These are phyloP conservation scores for Potorous gilbertii DNA, from an alignment of 2,797 vertebrate species.

Conservation along the genomic window DNA sequence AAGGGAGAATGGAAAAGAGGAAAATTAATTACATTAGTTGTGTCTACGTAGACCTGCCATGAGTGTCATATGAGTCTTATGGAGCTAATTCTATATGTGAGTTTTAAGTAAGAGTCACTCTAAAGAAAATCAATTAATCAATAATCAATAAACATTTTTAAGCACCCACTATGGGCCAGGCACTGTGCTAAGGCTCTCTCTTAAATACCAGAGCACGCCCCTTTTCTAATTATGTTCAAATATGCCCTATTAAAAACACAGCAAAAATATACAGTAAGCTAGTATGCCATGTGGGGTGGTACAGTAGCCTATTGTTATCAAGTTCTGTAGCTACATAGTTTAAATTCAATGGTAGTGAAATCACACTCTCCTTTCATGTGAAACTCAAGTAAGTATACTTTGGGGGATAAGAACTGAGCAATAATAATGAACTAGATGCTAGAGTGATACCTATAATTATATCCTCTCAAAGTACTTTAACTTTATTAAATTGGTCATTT, in stretches of 20 bases:
- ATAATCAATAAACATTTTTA: neutral
- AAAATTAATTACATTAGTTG: neutral
- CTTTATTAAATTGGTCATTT: neutral
- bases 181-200: neutral
- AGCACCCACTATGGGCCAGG: neutral
- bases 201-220: neutral
- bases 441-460: neutral
- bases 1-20: neutral
- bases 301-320: neutral
- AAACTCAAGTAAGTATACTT: neutral
- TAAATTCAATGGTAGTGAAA: neutral
- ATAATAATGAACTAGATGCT: neutral
- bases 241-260: neutral
- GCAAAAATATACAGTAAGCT: neutral
- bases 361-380: neutral
- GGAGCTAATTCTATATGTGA: neutral
- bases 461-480: neutral
- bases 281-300: neutral
- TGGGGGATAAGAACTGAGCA: neutral
- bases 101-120: slow-evolving; percentile 6
- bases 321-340: neutral
- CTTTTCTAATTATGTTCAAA: neutral
- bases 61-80: neutral
- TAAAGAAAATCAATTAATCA: neutral
- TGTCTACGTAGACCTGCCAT: neutral